These are phyloP conservation scores for Phylloscopus collybita DNA, from an alignment of 2,797 vertebrate species.

Conservation along the genomic window DNA sequence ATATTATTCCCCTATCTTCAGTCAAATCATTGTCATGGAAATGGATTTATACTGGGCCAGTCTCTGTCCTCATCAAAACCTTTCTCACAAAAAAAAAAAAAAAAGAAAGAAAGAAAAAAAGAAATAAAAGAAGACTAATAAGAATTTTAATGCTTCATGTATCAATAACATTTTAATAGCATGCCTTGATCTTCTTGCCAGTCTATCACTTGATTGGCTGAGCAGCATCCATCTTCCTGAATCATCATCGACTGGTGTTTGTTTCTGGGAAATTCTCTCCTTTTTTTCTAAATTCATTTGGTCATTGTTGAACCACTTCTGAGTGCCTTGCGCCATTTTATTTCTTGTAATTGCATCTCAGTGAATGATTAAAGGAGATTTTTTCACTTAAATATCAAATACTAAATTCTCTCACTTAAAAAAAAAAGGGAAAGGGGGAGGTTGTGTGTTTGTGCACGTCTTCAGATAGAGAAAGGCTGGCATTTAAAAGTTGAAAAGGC, in stretches of 20 bases:
- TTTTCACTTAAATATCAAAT: background rate
- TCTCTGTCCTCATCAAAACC: slow-evolving; percentile 59
- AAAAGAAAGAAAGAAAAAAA: fast-evolving
- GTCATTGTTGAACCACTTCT: background rate
- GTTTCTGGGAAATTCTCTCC: slow-evolving; percentile 39
- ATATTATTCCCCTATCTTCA: slow-evolving; percentile 60
- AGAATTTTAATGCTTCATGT: slow-evolving; percentile 46
- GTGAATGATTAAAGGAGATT: background rate
- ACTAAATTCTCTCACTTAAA: background rate
- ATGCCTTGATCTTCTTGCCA: slow-evolving; percentile 16
- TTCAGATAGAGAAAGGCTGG: background rate
- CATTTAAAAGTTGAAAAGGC: slow-evolving; percentile 2
- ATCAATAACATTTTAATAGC: slow-evolving; percentile 65
- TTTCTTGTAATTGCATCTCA: background rate
- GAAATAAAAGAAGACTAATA: background rate
- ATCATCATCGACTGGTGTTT: slow-evolving; percentile 21
- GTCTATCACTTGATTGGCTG: slow-evolving; percentile 10
- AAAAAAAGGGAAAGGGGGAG: background rate
- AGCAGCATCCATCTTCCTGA: slow-evolving; percentile 39
- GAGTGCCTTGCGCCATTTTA: background rate
- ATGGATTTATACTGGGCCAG: slow-evolving; percentile 39
- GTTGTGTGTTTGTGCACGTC: background rate
- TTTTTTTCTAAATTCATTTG: background rate
- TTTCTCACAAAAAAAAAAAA: background rate
- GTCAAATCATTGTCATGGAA: slow-evolving; percentile 65